These are phyloP conservation scores for Pica pica DNA, from an alignment of 2,113 vertebrate genomes.

Conservation along the genomic window DNA sequence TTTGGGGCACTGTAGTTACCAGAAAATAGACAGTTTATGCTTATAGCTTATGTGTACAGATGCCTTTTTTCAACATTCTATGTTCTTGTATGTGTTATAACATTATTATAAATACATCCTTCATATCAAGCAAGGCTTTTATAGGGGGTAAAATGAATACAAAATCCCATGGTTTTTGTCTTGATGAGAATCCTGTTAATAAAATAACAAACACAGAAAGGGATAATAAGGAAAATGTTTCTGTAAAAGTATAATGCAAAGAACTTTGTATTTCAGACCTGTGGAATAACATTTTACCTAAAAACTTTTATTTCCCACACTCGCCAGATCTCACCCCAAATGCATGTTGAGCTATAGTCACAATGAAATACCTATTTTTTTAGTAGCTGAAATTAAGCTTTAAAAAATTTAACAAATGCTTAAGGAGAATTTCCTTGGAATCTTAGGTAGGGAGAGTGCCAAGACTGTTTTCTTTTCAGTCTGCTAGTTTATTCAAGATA, in stretches of 20 bases:
- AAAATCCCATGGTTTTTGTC: not conserved
- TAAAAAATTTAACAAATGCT: not conserved
- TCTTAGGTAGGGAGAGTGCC: not conserved
- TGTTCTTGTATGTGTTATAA: not conserved
- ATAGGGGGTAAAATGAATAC: not conserved
- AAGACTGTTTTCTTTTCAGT: not conserved
- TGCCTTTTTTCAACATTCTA: not conserved
- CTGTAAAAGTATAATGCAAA: not conserved
- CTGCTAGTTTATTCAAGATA: not conserved
- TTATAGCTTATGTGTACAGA: not conserved
- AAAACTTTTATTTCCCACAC: not conserved
- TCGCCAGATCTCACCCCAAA: not conserved
- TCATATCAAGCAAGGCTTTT: not conserved
- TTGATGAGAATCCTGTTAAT: not conserved
- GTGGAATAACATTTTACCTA: not conserved
- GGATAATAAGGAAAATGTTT: not conserved
- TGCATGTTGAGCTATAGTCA: not conserved
- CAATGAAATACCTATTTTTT: not conserved
- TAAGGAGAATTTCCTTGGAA: not conserved
- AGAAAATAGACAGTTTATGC: not conserved
- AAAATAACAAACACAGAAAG: not conserved
- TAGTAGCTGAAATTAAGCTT: not conserved
- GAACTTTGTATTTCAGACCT: not conserved
- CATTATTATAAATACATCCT: not conserved
- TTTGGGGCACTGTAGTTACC: not conserved